Conservation (phyloP, 2,113 vertebrate species). For the Psittacula cyanocephala region DNA sequence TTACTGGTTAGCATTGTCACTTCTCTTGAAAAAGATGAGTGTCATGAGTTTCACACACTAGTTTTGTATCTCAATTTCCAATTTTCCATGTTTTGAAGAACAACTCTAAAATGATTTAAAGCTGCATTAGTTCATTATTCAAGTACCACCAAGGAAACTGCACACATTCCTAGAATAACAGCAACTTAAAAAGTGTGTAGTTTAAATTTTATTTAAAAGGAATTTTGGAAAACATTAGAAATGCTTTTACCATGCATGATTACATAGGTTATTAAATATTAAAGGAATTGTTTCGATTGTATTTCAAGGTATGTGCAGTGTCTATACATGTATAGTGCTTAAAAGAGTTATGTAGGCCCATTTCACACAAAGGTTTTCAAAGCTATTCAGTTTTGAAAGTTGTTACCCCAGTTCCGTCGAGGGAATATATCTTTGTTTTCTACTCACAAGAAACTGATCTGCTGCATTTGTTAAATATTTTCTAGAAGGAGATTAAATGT, state of each 20-base stretch:
- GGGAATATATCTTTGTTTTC: not conserved
- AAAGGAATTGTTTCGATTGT: not conserved
- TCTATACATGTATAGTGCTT: not conserved
- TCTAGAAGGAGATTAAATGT: not conserved
- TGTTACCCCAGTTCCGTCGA: not conserved
- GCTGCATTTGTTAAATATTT: conserved; percentile 4
- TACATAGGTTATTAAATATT: not conserved
- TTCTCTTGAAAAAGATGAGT: not conserved
- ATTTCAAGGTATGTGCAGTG: not conserved
- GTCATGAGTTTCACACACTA: not conserved
- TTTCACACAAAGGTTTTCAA: not conserved
- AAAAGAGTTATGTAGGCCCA: not conserved
- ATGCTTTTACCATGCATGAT: not conserved
- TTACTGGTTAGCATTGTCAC: not conserved
- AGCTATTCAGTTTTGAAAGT: not conserved
- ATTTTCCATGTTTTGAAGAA: not conserved
- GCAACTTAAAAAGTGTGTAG: not conserved
- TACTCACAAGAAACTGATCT: not conserved
- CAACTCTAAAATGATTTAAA: not conserved
- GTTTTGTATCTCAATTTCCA: not conserved
- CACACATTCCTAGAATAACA: not conserved
- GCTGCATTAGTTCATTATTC: not conserved
- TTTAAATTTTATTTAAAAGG: not conserved
- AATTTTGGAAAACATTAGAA: not conserved
- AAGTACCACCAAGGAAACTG: not conserved